Evolutionary conservation across 2,888 invertebrate genomes (phyloP).

Genomic region (Hydropsyche betteni): DNA sequence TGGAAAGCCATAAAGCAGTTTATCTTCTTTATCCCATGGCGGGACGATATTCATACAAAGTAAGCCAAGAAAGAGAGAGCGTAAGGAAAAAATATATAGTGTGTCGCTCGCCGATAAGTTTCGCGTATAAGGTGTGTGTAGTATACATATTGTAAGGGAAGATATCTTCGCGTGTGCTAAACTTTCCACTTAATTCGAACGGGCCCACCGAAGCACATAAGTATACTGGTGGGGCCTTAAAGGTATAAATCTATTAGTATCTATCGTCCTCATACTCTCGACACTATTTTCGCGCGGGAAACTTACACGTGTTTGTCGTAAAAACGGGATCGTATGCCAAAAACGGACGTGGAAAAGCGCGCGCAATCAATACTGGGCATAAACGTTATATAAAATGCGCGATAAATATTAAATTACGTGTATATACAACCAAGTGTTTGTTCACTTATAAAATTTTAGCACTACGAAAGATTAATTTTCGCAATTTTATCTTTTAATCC

Average conservation of each 20-base stretch:
- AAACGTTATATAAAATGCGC: no score
- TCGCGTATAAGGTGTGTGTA: not conserved
- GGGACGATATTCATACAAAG: constrained; percentile 49
- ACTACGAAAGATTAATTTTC: no score
- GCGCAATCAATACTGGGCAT: no score
- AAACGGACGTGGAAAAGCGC: no score
- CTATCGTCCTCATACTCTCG: constrained; percentile 1
- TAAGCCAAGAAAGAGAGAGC: constrained; percentile 31
- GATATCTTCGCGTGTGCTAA: constrained; percentile 43
- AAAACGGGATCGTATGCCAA: constrained; percentile 8
- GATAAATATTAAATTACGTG: no score
- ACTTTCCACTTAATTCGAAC: constrained; percentile 36
- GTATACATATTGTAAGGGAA: constrained; percentile 42
- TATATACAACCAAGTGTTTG: no score
- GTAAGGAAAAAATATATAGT: not conserved
- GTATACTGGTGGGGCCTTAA: not conserved
- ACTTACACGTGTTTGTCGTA: not conserved
- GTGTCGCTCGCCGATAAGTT: not conserved
- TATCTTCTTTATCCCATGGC: constrained; percentile 48
- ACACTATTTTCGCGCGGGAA: constrained; percentile 13
- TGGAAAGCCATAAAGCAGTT: constrained; percentile 50
- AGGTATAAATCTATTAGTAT: constrained; percentile 37
- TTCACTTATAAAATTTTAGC: no score
- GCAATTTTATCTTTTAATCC: no score
- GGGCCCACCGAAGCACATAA: constrained; percentile 7